phyloP scores from a whole-genome alignment of 2,797 vertebrate genomes.

The Brachymystax lenok region DNA sequence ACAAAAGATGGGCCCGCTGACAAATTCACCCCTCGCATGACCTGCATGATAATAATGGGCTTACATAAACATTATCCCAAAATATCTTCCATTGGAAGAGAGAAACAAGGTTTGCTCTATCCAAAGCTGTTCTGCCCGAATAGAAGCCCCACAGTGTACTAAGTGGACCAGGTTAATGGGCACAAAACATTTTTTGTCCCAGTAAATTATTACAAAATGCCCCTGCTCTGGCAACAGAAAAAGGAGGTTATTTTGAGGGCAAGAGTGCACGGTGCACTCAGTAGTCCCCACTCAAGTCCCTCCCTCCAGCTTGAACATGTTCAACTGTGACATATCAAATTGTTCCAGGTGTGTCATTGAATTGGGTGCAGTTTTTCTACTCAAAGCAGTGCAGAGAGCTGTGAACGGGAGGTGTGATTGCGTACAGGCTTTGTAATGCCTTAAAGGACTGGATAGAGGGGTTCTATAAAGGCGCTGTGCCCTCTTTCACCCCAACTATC shows the following conservation, averaged over 20 bases:
- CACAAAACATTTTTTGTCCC: constrained; percentile 44
- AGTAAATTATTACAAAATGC: constrained; percentile 36
- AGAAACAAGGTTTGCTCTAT: constrained; percentile 27
- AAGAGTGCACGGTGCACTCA: constrained; percentile 26
- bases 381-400: constrained; percentile 53
- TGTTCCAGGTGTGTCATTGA: constrained; percentile 73
- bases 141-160: constrained; percentile 13
- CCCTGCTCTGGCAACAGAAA: constrained; percentile 5
- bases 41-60: constrained; percentile 24
- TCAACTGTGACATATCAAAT: constrained; percentile 68
- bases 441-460: constrained; percentile 49
- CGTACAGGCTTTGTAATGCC: constrained; percentile 58
- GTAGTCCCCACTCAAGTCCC: constrained; percentile 43
- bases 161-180: constrained; percentile 34
- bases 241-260: constrained; percentile 3
- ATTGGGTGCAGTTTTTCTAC: constrained; percentile 52
- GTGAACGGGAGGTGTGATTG: constrained; percentile 68
- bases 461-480: constrained; percentile 43
- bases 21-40: constrained; percentile 48
- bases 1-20: constrained; percentile 36
- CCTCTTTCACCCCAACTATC: constrained; percentile 49
- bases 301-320: constrained; percentile 59
- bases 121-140: constrained; percentile 11
- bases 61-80: constrained; percentile 35
- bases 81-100: constrained; percentile 8